Evolutionary conservation across 2,797 vertebrate genomes (phyloP).

Genomic region (Uromys caudimaculatus): DNA sequence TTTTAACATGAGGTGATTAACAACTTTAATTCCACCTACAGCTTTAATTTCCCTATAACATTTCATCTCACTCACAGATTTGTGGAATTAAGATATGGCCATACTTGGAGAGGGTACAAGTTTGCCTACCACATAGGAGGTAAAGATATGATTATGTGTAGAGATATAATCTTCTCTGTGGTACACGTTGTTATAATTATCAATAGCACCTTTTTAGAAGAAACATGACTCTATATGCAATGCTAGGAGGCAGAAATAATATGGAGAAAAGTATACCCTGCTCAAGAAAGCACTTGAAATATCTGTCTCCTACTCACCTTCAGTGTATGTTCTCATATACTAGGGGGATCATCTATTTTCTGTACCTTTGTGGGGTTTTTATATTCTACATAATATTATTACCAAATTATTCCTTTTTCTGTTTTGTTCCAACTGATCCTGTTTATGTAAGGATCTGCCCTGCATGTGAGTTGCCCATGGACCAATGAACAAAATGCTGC

Average conservation of each 20-base stretch:
- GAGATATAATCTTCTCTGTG: neutral
- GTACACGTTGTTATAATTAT: neutral
- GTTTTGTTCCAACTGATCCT: neutral
- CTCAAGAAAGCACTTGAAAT: neutral
- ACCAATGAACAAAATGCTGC: slow-evolving; percentile 48
- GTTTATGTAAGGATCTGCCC: slow-evolving; percentile 1
- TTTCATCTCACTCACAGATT: slow-evolving; percentile 56
- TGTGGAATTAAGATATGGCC: neutral
- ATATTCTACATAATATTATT: neutral
- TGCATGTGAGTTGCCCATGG: neutral
- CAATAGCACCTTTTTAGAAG: slow-evolving; percentile 41
- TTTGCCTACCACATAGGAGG: neutral
- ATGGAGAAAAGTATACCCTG: neutral
- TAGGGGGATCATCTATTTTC: neutral
- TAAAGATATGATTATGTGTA: neutral
- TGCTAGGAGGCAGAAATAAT: slow-evolving; percentile 31
- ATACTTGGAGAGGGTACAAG: slow-evolving; percentile 1
- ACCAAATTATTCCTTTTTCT: neutral
- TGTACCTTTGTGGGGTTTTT: neutral
- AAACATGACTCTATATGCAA: neutral
- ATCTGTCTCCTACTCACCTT: neutral
- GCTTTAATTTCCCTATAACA: slow-evolving; percentile 38
- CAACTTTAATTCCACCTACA: slow-evolving; percentile 36
- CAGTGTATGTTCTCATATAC: neutral
- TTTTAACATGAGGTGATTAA: slow-evolving; percentile 24